Conservation (phyloP, 2,797 vertebrate genomes). For the Mormyrops boulengeri region DNA sequence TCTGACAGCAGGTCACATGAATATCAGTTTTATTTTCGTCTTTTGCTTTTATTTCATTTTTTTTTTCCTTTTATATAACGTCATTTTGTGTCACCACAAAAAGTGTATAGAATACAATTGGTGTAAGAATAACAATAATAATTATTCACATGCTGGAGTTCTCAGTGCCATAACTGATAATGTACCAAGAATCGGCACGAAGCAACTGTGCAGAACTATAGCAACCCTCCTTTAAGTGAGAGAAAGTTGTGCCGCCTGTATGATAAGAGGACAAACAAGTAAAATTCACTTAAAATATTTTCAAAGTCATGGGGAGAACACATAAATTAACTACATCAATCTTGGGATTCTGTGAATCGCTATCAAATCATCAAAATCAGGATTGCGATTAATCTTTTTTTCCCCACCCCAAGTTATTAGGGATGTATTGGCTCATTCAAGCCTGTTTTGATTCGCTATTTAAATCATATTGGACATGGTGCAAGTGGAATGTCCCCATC, state of each 20-base stretch:
- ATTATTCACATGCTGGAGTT: background rate
- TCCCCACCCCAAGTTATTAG: background rate
- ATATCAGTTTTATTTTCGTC: background rate
- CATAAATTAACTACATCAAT: background rate
- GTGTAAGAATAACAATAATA: background rate
- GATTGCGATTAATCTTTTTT: background rate
- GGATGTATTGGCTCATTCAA: background rate
- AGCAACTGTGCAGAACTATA: background rate
- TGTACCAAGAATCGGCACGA: background rate
- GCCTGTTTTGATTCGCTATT: background rate
- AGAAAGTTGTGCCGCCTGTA: background rate
- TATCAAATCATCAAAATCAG: background rate
- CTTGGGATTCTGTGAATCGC: background rate
- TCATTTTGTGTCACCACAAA: background rate
- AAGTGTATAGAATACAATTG: background rate
- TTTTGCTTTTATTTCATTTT: background rate
- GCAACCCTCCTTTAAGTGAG: background rate
- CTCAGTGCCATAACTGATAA: background rate
- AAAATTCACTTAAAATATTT: background rate
- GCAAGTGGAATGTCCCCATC: too few species aligned
- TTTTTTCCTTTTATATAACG: background rate
- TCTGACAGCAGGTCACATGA: background rate
- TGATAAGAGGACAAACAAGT: background rate
- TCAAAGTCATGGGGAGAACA: background rate
- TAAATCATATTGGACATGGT: too few species aligned